Evolutionary conservation across 2,113 vertebrate species (phyloP).

Genomic region (Ciconia stormi): DNA sequence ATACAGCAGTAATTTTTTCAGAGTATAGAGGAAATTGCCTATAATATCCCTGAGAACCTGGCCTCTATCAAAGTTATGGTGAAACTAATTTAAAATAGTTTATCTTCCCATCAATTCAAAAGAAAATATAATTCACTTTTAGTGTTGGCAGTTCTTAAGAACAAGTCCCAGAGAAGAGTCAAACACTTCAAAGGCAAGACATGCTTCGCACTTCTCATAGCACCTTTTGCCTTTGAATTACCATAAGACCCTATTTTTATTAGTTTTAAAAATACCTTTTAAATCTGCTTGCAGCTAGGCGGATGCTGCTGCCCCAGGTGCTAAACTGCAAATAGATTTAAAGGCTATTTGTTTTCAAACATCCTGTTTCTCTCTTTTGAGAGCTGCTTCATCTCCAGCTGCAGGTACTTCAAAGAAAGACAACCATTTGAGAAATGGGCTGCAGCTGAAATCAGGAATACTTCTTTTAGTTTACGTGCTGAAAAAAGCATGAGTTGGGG

Average conservation of each 20-base stretch:
- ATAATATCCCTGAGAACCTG: background rate
- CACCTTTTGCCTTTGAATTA: background rate
- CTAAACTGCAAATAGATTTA: background rate
- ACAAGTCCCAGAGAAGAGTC: background rate
- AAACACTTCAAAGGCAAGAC: background rate
- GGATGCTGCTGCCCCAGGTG: background rate
- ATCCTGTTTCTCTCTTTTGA: background rate
- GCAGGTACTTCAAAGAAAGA: slow-evolving; percentile 47
- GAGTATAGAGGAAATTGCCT: background rate
- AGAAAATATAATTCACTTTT: background rate
- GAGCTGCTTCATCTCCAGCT: slow-evolving; percentile 34
- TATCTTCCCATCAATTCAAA: background rate
- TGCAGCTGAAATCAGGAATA: slow-evolving; percentile 22
- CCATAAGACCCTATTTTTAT: background rate
- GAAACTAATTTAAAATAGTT: background rate
- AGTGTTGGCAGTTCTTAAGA: background rate
- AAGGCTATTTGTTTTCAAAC: slow-evolving; percentile 38
- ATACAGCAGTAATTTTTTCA: background rate
- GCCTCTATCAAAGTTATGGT: background rate
- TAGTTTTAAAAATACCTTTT: background rate
- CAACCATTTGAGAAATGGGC: slow-evolving; percentile 13
- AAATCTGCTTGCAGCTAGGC: background rate
- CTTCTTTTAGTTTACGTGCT: background rate
- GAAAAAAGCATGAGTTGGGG: background rate
- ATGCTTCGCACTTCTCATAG: background rate